Conservation (phyloP, 2,797 vertebrate species). For the Silurus lanzhouensis region DNA sequence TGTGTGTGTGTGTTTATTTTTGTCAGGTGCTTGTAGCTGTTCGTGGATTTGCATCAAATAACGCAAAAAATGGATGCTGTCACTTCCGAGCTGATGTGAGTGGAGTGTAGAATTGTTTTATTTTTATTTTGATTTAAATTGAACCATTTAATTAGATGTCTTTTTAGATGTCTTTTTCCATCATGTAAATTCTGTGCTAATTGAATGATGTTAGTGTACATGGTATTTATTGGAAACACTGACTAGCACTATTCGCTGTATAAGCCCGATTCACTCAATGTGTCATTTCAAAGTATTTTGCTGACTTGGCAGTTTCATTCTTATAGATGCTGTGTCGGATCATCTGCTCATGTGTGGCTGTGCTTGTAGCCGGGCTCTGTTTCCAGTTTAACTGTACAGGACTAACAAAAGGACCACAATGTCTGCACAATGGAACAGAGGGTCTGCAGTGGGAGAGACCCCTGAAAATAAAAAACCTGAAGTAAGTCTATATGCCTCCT, state of each 20-base stretch:
- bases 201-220: not conserved
- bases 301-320: not conserved
- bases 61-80: constrained; percentile 67
- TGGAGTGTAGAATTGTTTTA: not conserved
- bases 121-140: not conserved
- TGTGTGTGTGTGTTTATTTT: constrained; percentile 34
- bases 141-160: not conserved
- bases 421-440: constrained; percentile 65
- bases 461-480: constrained; percentile 42
- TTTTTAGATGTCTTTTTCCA: not conserved
- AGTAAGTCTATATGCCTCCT: constrained; percentile 57
- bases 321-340: constrained; percentile 65
- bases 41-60: constrained; percentile 61
- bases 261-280: not conserved
- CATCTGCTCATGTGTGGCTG: constrained; percentile 59
- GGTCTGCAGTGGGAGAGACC: constrained; percentile 70
- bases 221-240: not conserved
- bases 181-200: not conserved
- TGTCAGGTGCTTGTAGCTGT: constrained; percentile 70
- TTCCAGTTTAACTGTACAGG: constrained; percentile 65
- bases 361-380: constrained; percentile 60
- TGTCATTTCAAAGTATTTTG: not conserved
- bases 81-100: constrained; percentile 70
- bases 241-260: not conserved
- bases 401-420: constrained; percentile 69